Conservation (phyloP, 2,797 vertebrate genomes). For the Danio albolineatus region DNA sequence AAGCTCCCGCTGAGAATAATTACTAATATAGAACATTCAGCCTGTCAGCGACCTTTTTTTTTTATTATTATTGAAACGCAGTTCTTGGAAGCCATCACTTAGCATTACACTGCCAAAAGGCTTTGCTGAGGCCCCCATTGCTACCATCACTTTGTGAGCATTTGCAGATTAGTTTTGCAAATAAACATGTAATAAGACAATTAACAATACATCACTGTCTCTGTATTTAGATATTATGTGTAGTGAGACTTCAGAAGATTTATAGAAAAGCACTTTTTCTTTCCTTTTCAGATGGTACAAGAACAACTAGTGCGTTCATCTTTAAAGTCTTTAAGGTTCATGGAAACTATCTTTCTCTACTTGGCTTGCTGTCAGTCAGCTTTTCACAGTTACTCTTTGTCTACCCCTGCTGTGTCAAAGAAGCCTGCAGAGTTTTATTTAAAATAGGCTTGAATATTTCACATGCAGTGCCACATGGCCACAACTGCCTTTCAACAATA, state of each 20-base stretch:
- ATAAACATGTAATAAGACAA: slow-evolving; percentile 28
- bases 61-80: slow-evolving; percentile 58
- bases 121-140: not conserved
- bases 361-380: slow-evolving; percentile 57
- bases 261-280: too few species aligned
- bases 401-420: slow-evolving; percentile 57
- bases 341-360: slow-evolving; percentile 34
- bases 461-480: slow-evolving; percentile 35
- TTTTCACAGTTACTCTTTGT: slow-evolving; percentile 43
- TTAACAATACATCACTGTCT: not conserved
- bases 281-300: slow-evolving; percentile 1
- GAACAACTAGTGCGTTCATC: not conserved
- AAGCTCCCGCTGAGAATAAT: slow-evolving; percentile 34
- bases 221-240: not conserved
- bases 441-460: slow-evolving; percentile 52
- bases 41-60: slow-evolving; percentile 42
- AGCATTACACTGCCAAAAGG: slow-evolving; percentile 32
- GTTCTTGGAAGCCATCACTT: slow-evolving; percentile 50
- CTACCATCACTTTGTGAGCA: not conserved
- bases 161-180: slow-evolving; percentile 30
- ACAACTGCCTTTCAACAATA: slow-evolving; percentile 25
- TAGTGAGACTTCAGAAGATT: not conserved
- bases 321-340: not conserved
- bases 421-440: slow-evolving; percentile 57
- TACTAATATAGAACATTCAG: slow-evolving; percentile 38